Conservation (phyloP, 1,140 invertebrate genomes). For the Cephus cinctus region DNA sequence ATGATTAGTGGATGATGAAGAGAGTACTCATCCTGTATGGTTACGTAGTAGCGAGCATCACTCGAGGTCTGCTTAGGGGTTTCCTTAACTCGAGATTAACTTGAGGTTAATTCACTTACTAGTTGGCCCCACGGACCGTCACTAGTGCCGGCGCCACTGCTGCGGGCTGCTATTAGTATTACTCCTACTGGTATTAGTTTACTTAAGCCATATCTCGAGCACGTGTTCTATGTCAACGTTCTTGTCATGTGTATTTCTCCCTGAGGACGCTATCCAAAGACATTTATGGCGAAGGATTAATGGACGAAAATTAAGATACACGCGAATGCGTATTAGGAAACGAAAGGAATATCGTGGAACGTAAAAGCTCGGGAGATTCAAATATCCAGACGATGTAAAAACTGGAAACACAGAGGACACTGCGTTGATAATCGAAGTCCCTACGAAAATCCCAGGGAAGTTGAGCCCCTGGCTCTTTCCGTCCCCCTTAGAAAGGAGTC, state of each 20-base stretch:
- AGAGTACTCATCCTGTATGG: too few relatives aligned
- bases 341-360: too few relatives aligned
- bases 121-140: slow-evolving; percentile 35
- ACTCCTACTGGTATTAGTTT: slow-evolving; percentile 46
- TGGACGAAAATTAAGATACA: too few relatives aligned
- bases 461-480: not conserved
- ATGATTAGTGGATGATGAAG: too few relatives aligned
- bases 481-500: too few relatives aligned
- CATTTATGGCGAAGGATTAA: too few relatives aligned
- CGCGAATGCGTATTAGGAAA: too few relatives aligned
- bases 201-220: slow-evolving; percentile 28
- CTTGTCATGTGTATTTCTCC: too few relatives aligned
- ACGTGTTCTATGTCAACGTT: too few relatives aligned
- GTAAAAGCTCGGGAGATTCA: too few relatives aligned
- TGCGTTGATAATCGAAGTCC: slow-evolving; percentile 3
- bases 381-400: not conserved
- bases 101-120: slow-evolving; percentile 52
- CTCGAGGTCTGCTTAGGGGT: slow-evolving; percentile 46
- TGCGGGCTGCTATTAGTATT: slow-evolving; percentile 51
- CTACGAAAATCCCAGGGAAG: slow-evolving; percentile 4
- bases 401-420: not conserved
- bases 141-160: slow-evolving; percentile 44
- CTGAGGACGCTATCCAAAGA: too few relatives aligned
- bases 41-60: slow-evolving; percentile 29
- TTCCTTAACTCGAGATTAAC: slow-evolving; percentile 52